Percentiles rank a stretch among this genome's conserved stretches.
phyloP scores from a whole-genome alignment of 2,888 invertebrate genomes.

The Penaeus monodon region DNA sequence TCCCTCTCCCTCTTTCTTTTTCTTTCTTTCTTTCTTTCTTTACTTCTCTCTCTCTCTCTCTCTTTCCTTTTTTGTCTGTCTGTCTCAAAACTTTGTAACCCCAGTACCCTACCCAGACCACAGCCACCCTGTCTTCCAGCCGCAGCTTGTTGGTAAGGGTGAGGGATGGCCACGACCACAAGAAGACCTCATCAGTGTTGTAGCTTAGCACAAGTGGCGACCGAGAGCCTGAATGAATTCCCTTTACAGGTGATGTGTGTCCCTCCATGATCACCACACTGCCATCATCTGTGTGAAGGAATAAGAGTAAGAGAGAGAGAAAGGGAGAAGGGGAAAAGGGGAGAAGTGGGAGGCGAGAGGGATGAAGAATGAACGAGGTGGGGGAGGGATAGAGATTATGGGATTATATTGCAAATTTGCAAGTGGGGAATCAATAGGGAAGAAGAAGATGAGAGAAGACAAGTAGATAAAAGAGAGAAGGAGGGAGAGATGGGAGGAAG shows the following conservation, averaged over 20 bases:
- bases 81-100: background rate
- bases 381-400: background rate
- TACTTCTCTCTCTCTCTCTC: too few relatives aligned
- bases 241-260: slow-evolving; percentile 21
- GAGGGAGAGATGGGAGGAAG: background rate
- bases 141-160: slow-evolving; percentile 28
- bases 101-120: slow-evolving; percentile 38
- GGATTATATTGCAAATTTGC: background rate
- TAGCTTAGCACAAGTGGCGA: slow-evolving; percentile 41
- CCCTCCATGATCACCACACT: slow-evolving; percentile 43
- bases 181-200: slow-evolving; percentile 35
- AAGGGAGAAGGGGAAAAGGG: background rate
- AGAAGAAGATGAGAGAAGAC: background rate
- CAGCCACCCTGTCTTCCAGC: slow-evolving; percentile 16
- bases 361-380: background rate
- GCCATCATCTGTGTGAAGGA: slow-evolving; percentile 33
- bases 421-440: background rate
- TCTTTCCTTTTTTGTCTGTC: too few relatives aligned
- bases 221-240: slow-evolving; percentile 33
- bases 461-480: background rate
- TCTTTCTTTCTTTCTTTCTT: too few relatives aligned
- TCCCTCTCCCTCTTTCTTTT: too few relatives aligned
- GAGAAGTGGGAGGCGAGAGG: background rate
- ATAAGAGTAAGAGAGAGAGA: background rate
- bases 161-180: slow-evolving; percentile 54